Conservation (phyloP, 1,140 invertebrate genomes). For the Pemphigus obesinymphae region DNA sequence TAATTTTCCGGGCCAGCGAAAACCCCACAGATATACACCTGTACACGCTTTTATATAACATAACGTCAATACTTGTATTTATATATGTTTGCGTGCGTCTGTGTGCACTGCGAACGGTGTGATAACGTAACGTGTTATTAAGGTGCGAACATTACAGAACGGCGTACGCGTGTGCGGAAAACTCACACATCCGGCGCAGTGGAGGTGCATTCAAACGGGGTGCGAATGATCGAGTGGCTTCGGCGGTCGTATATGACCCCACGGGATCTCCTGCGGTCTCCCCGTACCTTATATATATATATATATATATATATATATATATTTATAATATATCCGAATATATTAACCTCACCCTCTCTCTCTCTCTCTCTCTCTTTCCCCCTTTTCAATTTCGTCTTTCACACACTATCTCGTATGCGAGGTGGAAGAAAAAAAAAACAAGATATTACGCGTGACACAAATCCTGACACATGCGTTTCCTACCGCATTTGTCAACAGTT, state of each 20-base stretch:
- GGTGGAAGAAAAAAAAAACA: not conserved
- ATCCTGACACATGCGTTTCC: slow-evolving; percentile 34
- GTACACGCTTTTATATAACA: not conserved
- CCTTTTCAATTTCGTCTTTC: not conserved
- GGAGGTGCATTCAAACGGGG: not conserved
- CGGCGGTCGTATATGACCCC: not conserved
- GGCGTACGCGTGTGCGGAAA: not conserved
- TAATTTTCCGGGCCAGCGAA: not conserved
- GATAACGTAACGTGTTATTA: not conserved
- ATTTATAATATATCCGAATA: too few relatives aligned
- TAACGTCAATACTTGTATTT: too few relatives aligned
- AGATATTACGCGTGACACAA: slow-evolving; percentile 33
- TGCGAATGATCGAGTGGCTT: slow-evolving; percentile 34
- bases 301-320: too few relatives aligned
- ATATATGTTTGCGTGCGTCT: not conserved
- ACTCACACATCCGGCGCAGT: not conserved
- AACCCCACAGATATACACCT: not conserved
- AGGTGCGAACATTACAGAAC: not conserved
- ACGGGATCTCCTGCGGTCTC: slow-evolving; percentile 15
- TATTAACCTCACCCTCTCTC: slow-evolving; percentile 16
- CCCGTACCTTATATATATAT: too few relatives aligned
- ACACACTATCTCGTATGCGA: too few relatives aligned
- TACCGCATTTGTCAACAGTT: slow-evolving; percentile 32
- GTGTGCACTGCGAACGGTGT: not conserved
- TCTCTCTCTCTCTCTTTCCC: too few relatives aligned